Conservation (phyloP, 1,140 invertebrate genomes). For the Drosophila sp. region DNA sequence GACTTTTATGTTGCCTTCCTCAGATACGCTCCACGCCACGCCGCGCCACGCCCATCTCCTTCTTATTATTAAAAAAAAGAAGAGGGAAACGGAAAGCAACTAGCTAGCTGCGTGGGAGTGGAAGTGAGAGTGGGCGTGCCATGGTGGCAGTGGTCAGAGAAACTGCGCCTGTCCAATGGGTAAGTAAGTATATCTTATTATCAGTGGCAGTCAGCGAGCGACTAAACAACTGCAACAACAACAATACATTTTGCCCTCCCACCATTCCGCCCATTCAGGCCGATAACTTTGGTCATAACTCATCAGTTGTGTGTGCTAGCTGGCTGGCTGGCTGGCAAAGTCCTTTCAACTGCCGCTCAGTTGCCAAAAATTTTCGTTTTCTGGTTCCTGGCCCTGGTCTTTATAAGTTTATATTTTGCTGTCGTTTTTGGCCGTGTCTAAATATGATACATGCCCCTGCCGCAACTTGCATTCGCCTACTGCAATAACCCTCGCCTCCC, state of each 20-base stretch:
- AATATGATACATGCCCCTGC: conserved; percentile 70
- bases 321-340: conserved; percentile 45
- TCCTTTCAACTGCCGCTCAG: conserved; percentile 76
- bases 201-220: conserved; percentile 58
- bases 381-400: conserved; percentile 40
- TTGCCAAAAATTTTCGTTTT: conserved; percentile 68
- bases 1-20: conserved; percentile 29
- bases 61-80: conserved; percentile 1
- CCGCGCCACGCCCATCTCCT: conserved; percentile 30
- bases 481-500: conserved; percentile 23
- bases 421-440: conserved; percentile 63
- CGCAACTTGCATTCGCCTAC: conserved; percentile 39
- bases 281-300: conserved; percentile 75
- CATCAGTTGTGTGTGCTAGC: conserved; percentile 38
- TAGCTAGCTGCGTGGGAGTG: background rate
- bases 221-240: conserved; percentile 43
- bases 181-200: conserved; percentile 53
- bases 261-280: conserved; percentile 1
- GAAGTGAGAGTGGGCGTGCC: background rate
- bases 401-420: conserved; percentile 75
- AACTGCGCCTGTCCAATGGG: conserved; percentile 33
- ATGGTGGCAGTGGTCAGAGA: background rate
- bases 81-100: background rate
- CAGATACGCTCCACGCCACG: conserved; percentile 1
- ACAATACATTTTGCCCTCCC: background rate